Conservation (phyloP, 2,113 vertebrate genomes). For the Patagioenas fasciata region DNA sequence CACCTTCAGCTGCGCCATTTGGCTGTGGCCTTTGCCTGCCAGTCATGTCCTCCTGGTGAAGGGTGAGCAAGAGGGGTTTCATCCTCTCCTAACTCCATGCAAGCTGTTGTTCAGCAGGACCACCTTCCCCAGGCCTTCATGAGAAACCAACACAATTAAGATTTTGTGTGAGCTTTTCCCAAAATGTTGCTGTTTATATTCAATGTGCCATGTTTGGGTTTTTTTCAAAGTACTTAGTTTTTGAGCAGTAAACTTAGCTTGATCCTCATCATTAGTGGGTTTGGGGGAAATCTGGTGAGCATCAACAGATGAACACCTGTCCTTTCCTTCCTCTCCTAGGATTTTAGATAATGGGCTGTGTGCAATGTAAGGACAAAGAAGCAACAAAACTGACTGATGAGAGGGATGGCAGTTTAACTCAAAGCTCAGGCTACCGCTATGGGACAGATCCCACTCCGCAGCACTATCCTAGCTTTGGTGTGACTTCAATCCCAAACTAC, state of each 20-base stretch:
- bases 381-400: conserved; percentile 95
- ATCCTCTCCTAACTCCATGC: fast-evolving
- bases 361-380: conserved; percentile 99
- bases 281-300: not conserved
- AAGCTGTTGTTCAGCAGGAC: not conserved
- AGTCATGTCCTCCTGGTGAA: not conserved
- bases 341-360: conserved; percentile 99
- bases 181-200: not conserved
- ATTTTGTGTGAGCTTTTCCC: not conserved
- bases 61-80: not conserved
- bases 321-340: conserved; percentile 68
- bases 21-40: not conserved
- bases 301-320: not conserved
- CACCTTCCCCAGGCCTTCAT: not conserved
- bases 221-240: not conserved
- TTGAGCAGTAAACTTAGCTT: not conserved
- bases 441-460: conserved; percentile 91
- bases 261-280: not conserved
- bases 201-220: not conserved
- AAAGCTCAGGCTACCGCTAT: conserved; percentile 90
- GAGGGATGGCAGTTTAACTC: conserved; percentile 87
- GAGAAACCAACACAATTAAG: not conserved
- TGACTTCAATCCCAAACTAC: conserved; percentile 94
- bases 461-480: conserved; percentile 89
- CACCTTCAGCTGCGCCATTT: not conserved